Conservation (phyloP, 2,888 invertebrate species). For the Dysmachus trigonus region DNA sequence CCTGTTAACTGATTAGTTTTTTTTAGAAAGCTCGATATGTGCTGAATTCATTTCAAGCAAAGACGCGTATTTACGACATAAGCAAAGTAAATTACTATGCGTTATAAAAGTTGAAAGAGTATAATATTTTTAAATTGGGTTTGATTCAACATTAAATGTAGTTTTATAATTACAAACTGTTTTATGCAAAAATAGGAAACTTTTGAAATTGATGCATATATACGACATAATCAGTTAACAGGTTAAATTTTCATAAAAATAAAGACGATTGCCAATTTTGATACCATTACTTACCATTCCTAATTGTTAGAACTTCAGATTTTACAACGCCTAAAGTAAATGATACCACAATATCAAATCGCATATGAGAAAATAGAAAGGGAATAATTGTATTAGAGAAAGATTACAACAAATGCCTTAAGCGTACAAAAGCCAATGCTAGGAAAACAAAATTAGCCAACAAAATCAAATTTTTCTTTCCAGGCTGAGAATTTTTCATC, state of each 20-base stretch:
- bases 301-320: neutral
- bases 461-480: neutral
- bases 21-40: too few species aligned
- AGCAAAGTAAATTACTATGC: too few species aligned
- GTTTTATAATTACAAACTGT: too few species aligned
- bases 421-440: neutral
- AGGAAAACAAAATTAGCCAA: neutral
- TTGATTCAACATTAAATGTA: too few species aligned
- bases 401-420: neutral
- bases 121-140: too few species aligned
- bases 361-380: neutral
- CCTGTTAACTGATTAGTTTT: too few species aligned
- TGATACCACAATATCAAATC: neutral
- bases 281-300: neutral
- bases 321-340: neutral
- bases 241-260: neutral
- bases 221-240: too few species aligned
- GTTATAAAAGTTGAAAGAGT: too few species aligned
- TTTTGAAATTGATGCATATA: too few species aligned
- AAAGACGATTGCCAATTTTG: neutral
- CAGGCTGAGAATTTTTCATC: neutral
- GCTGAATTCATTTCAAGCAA: too few species aligned
- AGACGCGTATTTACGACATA: too few species aligned
- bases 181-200: too few species aligned
- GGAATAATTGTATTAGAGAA: neutral